phyloP scores from a whole-genome alignment of 1,140 invertebrate species.

The Rhyacophila brunnea region DNA sequence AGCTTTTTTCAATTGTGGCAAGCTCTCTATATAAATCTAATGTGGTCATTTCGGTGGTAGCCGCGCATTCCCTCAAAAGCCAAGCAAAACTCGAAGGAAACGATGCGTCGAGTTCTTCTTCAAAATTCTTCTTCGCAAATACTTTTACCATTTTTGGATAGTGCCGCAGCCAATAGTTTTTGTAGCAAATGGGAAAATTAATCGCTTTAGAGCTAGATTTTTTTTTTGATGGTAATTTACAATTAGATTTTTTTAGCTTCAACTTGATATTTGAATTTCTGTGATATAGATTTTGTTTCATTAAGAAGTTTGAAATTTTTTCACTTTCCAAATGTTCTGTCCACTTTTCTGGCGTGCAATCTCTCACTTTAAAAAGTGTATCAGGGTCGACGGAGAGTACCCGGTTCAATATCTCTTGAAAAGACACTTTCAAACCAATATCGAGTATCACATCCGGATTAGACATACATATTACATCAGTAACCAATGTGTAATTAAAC shows the following conservation, averaged over 20 bases:
- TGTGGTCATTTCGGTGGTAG: conserved; percentile 44
- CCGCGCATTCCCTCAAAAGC: conserved; percentile 54
- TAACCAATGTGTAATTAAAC: too few species aligned
- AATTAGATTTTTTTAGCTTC: too few species aligned
- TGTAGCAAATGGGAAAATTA: conserved; percentile 36
- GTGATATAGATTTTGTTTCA: too few species aligned
- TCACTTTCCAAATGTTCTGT: too few species aligned
- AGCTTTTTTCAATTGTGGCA: conserved; percentile 39
- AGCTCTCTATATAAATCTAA: conserved; percentile 52
- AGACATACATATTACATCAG: neutral
- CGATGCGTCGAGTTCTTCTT: conserved; percentile 41
- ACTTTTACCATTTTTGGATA: conserved; percentile 30
- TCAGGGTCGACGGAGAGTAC: neutral
- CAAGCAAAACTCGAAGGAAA: conserved; percentile 54
- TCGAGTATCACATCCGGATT: conserved; percentile 7
- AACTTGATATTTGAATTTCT: too few species aligned
- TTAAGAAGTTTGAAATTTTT: too few species aligned
- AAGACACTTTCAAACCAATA: conserved; percentile 1
- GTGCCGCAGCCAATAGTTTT: conserved; percentile 42
- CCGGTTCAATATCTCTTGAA: neutral
- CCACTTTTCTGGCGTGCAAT: conserved; percentile 1
- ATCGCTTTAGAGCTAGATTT: conserved; percentile 10
- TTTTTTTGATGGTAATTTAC: too few species aligned
- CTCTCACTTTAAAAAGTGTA: conserved; percentile 8
- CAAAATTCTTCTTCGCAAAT: conserved; percentile 31